Evolutionary conservation across 2,797 vertebrate genomes (phyloP).

Genomic region (Sternarchorhynchus goeldii): DNA sequence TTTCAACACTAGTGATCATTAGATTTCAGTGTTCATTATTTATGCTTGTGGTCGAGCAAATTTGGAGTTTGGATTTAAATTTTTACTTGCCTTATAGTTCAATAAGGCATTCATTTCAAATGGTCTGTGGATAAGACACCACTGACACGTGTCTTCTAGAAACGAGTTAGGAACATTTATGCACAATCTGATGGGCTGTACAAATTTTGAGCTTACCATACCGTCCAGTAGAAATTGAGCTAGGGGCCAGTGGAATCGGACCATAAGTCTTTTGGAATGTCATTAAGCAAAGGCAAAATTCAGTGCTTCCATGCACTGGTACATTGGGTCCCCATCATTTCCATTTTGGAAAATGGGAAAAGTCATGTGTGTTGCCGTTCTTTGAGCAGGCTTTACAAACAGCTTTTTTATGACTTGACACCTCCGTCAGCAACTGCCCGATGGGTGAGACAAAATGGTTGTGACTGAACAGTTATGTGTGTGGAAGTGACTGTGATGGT

Average conservation of each 20-base stretch:
- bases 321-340: conserved; percentile 32
- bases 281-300: conserved; percentile 32
- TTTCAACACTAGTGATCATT: conserved; percentile 45
- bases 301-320: conserved; percentile 40
- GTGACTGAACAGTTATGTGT: background rate
- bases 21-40: conserved; percentile 61
- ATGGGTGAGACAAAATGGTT: background rate
- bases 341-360: conserved; percentile 43
- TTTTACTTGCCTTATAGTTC: conserved; percentile 59
- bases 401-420: conserved; percentile 27
- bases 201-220: conserved; percentile 46
- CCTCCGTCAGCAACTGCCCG: conserved; percentile 23
- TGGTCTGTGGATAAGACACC: conserved; percentile 52
- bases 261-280: conserved; percentile 42
- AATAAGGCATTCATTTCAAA: conserved; percentile 59
- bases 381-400: conserved; percentile 25
- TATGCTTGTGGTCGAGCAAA: conserved; percentile 27
- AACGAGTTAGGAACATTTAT: conserved; percentile 31
- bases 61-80: background rate
- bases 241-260: conserved; percentile 28
- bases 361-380: conserved; percentile 37
- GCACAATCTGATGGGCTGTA: conserved; percentile 59
- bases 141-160: conserved; percentile 50
- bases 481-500: too few relatives aligned
- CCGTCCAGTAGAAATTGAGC: conserved; percentile 51